Conservation (phyloP, 2,888 invertebrate species). For the Scrobipalpa costella region DNA sequence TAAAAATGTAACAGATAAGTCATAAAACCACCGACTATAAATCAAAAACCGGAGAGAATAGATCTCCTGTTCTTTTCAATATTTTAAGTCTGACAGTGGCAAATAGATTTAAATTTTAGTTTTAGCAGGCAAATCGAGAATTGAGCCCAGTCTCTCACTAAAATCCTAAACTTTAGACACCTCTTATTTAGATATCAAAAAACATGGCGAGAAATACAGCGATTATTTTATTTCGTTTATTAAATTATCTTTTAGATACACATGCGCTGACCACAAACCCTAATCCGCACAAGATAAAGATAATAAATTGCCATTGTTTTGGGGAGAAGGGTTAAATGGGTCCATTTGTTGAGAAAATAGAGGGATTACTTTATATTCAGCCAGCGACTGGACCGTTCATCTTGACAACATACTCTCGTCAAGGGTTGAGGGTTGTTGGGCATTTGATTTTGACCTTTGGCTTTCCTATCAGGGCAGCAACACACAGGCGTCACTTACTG, state of each 20-base stretch:
- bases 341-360: constrained; percentile 23
- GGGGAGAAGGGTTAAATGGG: constrained; percentile 23
- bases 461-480: neutral
- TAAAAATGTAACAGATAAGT: too few relatives aligned
- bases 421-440: neutral
- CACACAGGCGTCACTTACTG: too few relatives aligned
- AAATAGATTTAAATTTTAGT: too few relatives aligned
- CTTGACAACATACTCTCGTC: constrained; percentile 17
- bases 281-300: constrained; percentile 11
- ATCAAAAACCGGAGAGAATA: too few relatives aligned
- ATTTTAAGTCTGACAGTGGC: too few relatives aligned
- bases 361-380: constrained; percentile 19
- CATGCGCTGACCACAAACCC: neutral
- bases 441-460: neutral
- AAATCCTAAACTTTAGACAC: too few relatives aligned
- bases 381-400: neutral
- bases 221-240: neutral
- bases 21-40: too few relatives aligned
- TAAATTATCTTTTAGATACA: neutral
- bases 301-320: constrained; percentile 20
- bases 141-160: too few relatives aligned
- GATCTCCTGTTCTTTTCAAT: too few relatives aligned
- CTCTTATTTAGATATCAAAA: too few relatives aligned
- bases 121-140: too few relatives aligned
- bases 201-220: too few relatives aligned